Percentiles rank a stretch among this genome's conserved stretches.
Conservation (phyloP, 2,797 vertebrate species). For the Ciconia nigra region DNA sequence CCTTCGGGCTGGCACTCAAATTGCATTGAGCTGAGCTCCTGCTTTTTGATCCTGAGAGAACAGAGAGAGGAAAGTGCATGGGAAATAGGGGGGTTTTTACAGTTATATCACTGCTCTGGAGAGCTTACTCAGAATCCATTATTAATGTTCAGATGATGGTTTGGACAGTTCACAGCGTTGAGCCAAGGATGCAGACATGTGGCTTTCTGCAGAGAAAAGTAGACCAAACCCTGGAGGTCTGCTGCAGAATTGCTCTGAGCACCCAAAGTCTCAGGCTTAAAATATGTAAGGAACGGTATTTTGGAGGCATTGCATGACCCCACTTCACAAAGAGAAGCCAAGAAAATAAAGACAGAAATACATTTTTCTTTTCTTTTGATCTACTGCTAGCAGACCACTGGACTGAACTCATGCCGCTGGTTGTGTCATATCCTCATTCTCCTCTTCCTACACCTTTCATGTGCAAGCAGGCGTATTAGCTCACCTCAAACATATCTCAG, state of each 20-base stretch:
- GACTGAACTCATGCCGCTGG: neutral
- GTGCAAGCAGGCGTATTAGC: neutral
- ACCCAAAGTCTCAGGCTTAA: neutral
- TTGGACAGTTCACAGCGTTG: neutral
- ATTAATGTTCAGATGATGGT: too few species aligned
- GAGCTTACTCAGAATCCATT: neutral
- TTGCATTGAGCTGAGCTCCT: neutral
- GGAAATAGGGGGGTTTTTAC: fast-evolving
- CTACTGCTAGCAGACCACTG: neutral
- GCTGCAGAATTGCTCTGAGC: neutral
- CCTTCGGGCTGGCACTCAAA: neutral
- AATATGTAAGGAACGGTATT: neutral
- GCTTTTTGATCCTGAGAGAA: neutral
- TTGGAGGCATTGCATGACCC: neutral
- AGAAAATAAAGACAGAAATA: neutral
- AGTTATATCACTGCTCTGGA: neutral
- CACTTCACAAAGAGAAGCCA: neutral
- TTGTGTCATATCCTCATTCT: neutral
- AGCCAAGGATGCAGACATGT: neutral
- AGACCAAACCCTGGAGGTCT: neutral
- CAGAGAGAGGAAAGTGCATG: neutral
- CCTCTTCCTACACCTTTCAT: neutral
- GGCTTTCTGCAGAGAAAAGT: neutral
- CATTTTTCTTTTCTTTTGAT: neutral
- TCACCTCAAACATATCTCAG: neutral